Evolutionary conservation across 2,113 vertebrate species (phyloP), one percentile per base, ranked within the genome.

Genomic region (Bucco capensis): DNA sequence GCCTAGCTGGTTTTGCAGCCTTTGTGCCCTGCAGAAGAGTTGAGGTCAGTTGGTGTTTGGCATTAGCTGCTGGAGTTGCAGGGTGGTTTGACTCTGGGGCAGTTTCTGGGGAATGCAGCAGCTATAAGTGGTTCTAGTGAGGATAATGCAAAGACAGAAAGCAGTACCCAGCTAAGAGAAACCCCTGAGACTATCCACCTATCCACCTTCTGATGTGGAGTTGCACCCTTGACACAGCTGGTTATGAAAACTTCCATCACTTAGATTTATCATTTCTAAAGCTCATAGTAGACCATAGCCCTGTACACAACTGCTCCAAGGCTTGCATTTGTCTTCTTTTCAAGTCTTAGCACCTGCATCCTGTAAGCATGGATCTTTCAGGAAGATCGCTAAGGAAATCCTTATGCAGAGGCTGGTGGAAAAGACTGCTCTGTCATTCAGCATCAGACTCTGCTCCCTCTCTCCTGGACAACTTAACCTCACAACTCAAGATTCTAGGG

Each of bases 21-120:
- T 98, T 99, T 87, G 98, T 98, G 94, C 98, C 98, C 97, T 99
- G 96, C 92, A 96, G 82, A 87, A 95, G 57, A 77, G 82, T 69
- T 12, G 10, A 83, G 49, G 12, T 28, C 50, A 22, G 57, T 37
- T 75, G 56, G 51, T 51, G 38, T 60, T 57, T 72, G 46, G 50
- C 25, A 61, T 10, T 21, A 57, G 65, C 25, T 65, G 28, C 11
- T 51, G 65, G 19, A 38, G 30, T 16, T 31, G 1, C 57, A 69
- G 42, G 33, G 12, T 42, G 22, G 12, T 66, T 76, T 53, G 58
- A 18, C 35, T 10, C 22, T 4, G 8, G 62, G 50, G 28, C 60
- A 67, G 17, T 6, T n/a, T 12, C 33, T 58, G 58, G 7, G 35
- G 22, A 81, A 81, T 17, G 18, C 30, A 89, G 35, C 30, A 83